Evolutionary conservation across 2,113 vertebrate genomes (phyloP), one percentile per base, ranked within the genome.

Genomic region (Tetrax tetrax): DNA sequence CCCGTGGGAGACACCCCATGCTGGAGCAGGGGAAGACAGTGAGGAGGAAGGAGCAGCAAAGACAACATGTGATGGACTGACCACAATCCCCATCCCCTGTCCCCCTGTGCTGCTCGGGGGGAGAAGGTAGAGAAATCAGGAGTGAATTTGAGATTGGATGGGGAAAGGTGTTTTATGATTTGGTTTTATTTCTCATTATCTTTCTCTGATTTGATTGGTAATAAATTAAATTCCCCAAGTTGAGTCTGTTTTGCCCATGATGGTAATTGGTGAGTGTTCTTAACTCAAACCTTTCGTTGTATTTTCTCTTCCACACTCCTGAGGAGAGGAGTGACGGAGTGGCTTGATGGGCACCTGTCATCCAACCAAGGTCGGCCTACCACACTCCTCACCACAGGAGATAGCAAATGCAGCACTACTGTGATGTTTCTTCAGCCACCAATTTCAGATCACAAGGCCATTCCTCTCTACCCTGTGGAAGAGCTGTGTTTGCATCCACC

Each of bases 401-500:
- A 60, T 72, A 87, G 96, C 87, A 96, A 84, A 93, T 85, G 65
- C 53, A 90, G 48, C 50, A 38, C 61, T 94, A 12, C 57, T 87
- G 92, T 63, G 97, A 94, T 89, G 37, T 53, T 90, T 94, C 81
- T 93, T 95, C 87, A 86, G 75, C 69, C 77, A 72, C 38, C 43
- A 91, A 28, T 86, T 87, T 85, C 69, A 88, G 65, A 76, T 38
- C 2, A 6, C 38, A 83, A 48, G 85, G 80, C 80, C 69, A 48
- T 89, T 95, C 83, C 70, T 38, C 84, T 83, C 51, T 93, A 84
- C 59, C 29, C 57, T 51, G 63, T 47, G 35, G 47, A 86, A 77
- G 74, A 95, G 51, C 82, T 82, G 9, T 84, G 95, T 97, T 94
- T 81, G 77, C n/a, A 69, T 93, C 63, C 50, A 83, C 54, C 28